These are phyloP conservation scores for Oophaga pumilio DNA, from an alignment of 2,113 vertebrate genomes.

Conservation along the genomic window DNA sequence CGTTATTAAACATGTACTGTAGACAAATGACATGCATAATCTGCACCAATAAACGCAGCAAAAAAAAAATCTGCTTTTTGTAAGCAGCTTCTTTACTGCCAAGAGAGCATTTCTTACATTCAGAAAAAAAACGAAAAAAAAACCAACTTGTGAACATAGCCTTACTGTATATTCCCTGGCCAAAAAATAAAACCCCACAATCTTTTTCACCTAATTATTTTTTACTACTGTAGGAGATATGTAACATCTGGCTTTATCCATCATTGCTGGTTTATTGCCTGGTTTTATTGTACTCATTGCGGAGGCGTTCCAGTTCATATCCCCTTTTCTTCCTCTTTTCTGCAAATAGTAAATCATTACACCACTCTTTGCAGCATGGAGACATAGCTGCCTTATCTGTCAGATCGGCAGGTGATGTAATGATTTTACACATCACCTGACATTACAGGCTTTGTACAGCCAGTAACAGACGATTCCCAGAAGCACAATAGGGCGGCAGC, in stretches of 20 bases:
- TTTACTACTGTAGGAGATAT: background rate
- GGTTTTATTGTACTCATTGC: constrained; percentile 9
- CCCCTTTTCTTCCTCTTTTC: background rate
- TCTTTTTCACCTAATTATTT: background rate
- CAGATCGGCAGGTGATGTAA: background rate
- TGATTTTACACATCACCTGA: constrained; percentile 9
- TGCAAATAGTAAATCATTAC: constrained; percentile 34
- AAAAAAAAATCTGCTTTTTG: no score
- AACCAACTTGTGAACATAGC: background rate
- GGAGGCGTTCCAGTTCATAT: background rate
- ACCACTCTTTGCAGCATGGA: background rate
- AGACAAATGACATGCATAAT: no score
- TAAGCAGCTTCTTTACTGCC: no score
- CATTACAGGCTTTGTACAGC: background rate
- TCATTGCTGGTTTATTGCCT: background rate
- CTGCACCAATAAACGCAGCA: no score
- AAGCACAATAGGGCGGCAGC: background rate
- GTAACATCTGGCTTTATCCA: background rate
- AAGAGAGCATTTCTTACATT: no score
- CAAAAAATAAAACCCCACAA: background rate
- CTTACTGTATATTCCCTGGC: background rate
- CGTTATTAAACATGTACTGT: no score
- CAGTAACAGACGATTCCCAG: background rate
- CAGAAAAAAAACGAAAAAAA: no score
- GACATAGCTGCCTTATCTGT: background rate